Base-by-base conservation (phyloP, 2,113 vertebrate genomes). In the Alces alces region DNA sequence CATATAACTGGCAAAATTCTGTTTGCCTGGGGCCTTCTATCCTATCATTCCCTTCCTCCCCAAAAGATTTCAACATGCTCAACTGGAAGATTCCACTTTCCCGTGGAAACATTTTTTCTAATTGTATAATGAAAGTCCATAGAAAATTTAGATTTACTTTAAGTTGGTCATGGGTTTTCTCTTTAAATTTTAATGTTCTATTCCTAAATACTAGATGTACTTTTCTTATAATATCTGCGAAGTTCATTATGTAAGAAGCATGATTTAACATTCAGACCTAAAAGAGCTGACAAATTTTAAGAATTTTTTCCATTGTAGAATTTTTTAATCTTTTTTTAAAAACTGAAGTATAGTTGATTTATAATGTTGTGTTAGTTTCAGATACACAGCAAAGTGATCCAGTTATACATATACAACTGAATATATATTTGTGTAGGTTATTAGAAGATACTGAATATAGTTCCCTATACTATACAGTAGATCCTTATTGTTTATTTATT, bases 121-220 rank as follows among this genome's bases (percentile, higher is more conserved):
- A 88, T 30, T 36, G 25, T 9, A 61, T 39, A 94, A 85, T 76
- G 21, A 91, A 88, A 58, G 14, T 86, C 33, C 55, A 57, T 7
- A 86, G 76, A 93, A 82, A 96, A 88, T 47, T 73, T 52, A 58
- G 33, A 86, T 86, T 87, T 92, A 92, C 52, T 93, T 95, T 92
- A 86, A 79, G 15, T 79, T 89, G 19, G 45, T 79, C 14, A n/a
- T 87, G 10, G 54, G 87, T 94, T 89, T 96, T 84, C 85, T 87
- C 11, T 93, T 60, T 45, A 91, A 95, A 89, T 89, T 70, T 93
- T 84, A 94, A 85, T 91, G 33, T 85, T 70, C 43, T 92, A 47
- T 66, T 92, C 43, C 73, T 93, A 78, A 97, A 92, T 61, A 66
- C 33, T 90, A 50, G 21, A 87, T 86, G 21, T 52, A 60, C 17